Base-by-base conservation (phyloP, 2,888 invertebrate genomes). In the Aphrophora alni region DNA sequence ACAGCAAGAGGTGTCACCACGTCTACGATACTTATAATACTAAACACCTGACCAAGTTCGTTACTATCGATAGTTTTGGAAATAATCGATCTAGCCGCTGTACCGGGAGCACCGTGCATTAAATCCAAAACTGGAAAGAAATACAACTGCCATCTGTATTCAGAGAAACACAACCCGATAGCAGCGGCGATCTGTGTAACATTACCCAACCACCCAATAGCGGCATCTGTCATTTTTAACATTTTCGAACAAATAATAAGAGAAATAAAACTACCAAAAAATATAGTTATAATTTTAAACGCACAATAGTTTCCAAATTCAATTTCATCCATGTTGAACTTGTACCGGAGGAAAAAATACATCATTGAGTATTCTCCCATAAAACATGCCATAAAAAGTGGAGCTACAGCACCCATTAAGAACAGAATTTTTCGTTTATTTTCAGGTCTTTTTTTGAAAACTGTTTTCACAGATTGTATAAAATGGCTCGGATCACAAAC, bases 321-420 rank as follows among this genome's bases (percentile, higher is more conserved):
- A 21, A 78, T 80, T 72, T 84, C 83, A 33, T 82, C 82, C 83
- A 82, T 82, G 75, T 77, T 77, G 44, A 83, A 84, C 71, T 83
- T 82, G 38, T 82, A 82, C 44, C 83, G 81, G 10, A 82, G 74
- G 44, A 81, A 84, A 0, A 83, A 76, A 75, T 83, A 84, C 7
- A 83, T 75, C 27, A 83, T 80, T 12, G 84, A 83, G 38, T 80
- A 82, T 80, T 84, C 84, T 2, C 84, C 84, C 27, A 80, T 79
- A 72, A 82, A 81, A 59, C 80, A 81, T 1, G 82, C 80, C 51
- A 80, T 27, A 71, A 79, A 81, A 27, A 83, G 76, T 38, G 83
- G 83, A 38, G 83, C 81, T 38, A 81, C 83, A 28, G 79, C n/a
- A n/a, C 78, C 74, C 80, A 83, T 81, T 68, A 82, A 77, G 0